Conservation (phyloP, 1,140 invertebrate genomes). For the Macrobrachium rosenbergii region DNA sequence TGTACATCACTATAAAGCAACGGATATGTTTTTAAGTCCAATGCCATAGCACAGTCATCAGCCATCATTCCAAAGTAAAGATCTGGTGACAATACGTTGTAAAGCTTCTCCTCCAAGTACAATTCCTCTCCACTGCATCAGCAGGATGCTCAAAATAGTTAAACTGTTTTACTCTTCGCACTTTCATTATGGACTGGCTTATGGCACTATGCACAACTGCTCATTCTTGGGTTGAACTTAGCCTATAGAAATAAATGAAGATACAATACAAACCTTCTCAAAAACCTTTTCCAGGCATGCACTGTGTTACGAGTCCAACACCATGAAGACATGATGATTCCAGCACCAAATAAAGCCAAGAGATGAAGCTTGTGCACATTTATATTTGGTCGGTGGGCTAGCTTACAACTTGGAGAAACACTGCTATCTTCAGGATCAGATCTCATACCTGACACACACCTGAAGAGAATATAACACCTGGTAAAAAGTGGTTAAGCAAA, state of each 20-base stretch:
- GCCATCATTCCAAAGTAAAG: too few relatives aligned
- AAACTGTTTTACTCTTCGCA: too few relatives aligned
- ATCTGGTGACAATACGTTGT: too few relatives aligned
- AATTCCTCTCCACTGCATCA: too few relatives aligned
- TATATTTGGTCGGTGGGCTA: constrained; percentile 82
- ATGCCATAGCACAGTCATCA: too few relatives aligned
- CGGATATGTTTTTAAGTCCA: too few relatives aligned
- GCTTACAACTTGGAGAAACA: constrained; percentile 74
- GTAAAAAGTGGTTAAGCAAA: neutral
- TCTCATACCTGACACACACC: constrained; percentile 71
- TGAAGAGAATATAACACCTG: constrained; percentile 57
- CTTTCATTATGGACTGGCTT: too few relatives aligned
- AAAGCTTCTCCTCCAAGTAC: too few relatives aligned
- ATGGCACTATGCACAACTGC: neutral
- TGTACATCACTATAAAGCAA: too few relatives aligned
- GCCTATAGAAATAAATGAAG: neutral
- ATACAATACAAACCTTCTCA: constrained; percentile 78
- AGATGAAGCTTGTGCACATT: constrained; percentile 86
- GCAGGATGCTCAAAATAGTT: too few relatives aligned
- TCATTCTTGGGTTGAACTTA: neutral
- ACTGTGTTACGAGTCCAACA: constrained; percentile 88
- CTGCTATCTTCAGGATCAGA: constrained; percentile 59
- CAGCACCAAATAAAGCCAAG: constrained; percentile 84
- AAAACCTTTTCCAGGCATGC: constrained; percentile 85
- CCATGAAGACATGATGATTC: constrained; percentile 92